A percentile compares a stretch with the other conserved stretches of the same genome.
Evolutionary conservation across 2,113 vertebrate genomes (phyloP).

Genomic region (Eolophus roseicapilla): DNA sequence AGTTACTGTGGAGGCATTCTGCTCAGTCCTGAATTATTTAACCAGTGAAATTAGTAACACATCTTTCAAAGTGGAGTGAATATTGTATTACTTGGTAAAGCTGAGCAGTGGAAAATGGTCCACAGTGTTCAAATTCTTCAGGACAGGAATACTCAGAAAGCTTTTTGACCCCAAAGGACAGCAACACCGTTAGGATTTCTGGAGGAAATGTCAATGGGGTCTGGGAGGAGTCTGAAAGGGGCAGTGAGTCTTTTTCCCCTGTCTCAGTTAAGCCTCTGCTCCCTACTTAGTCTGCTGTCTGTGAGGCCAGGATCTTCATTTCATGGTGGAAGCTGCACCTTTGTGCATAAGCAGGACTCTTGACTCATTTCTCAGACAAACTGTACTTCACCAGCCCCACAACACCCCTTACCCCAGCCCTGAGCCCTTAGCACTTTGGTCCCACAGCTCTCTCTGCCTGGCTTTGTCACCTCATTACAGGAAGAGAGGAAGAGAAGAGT

Average conservation of each 20-base stretch:
- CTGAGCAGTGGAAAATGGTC: neutral
- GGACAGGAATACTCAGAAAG: neutral
- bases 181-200: neutral
- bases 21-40: neutral
- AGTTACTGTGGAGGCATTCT: neutral
- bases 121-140: neutral
- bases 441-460: neutral
- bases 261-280: neutral
- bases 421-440: neutral
- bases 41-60: neutral
- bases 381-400: neutral
- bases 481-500: neutral
- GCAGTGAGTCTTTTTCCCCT: neutral
- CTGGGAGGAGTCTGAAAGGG: fast-evolving
- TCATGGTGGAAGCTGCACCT: neutral
- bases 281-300: neutral
- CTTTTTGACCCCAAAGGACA: neutral
- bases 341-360: fast-evolving
- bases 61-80: neutral
- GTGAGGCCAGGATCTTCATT: neutral
- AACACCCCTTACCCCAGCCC: neutral
- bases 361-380: neutral
- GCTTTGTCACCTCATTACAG: fast-evolving
- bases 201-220: neutral
- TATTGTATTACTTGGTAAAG: neutral